These are phyloP conservation scores for Peucedramus taeniatus DNA, from an alignment of 2,113 vertebrate genomes.

Conservation along the genomic window DNA sequence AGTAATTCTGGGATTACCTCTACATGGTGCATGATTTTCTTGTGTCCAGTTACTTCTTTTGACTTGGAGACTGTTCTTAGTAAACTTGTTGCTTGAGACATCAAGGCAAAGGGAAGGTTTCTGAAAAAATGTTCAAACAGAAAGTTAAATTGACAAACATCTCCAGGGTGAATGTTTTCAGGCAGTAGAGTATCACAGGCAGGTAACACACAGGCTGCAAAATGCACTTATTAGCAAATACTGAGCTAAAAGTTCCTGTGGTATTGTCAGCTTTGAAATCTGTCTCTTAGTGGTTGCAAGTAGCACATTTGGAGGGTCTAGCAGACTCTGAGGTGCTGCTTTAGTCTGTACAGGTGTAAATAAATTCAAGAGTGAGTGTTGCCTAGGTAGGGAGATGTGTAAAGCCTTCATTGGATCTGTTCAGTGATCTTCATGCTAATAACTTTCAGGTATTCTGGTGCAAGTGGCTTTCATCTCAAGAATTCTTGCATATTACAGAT, in stretches of 20 bases:
- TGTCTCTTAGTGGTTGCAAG: background rate
- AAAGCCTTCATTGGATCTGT: background rate
- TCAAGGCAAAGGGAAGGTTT: background rate
- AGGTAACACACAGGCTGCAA: background rate
- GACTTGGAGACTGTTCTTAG: background rate
- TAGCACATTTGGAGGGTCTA: background rate
- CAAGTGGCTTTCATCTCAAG: background rate
- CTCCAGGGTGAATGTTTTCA: background rate
- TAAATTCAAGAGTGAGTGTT: background rate
- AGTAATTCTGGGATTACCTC: background rate
- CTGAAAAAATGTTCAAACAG: background rate
- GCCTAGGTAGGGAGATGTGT: background rate
- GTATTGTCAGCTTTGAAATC: background rate
- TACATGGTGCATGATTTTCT: background rate
- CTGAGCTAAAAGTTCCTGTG: background rate
- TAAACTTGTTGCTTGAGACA: background rate
- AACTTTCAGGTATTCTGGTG: background rate
- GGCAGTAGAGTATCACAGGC: background rate
- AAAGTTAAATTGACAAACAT: background rate
- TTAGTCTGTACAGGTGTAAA: background rate
- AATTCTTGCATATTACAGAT: background rate
- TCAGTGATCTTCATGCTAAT: background rate
- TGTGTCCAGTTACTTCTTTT: background rate
- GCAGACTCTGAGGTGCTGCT: background rate
- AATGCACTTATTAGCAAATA: background rate